Base-by-base conservation (phyloP, 2,888 invertebrate species). In the Drosophila nr. perissopoda region DNA sequence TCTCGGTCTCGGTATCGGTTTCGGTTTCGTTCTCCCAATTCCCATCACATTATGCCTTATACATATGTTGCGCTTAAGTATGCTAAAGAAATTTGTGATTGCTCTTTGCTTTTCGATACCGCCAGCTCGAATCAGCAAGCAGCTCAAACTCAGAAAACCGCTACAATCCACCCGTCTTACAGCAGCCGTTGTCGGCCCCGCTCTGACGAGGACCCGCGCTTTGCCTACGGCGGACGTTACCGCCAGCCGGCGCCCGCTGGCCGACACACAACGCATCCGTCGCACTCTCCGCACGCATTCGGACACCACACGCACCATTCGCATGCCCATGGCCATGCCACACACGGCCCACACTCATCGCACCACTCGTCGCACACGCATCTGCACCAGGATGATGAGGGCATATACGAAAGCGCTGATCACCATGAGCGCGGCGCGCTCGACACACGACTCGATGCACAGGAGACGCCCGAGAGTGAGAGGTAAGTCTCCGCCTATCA, bases 401-500 rank as follows among this genome's bases (percentile, higher is more conserved):
- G 97, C 92, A 96, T 97, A 91, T 97, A 97, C 93, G 97, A 97
- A 94, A 97, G 96, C 91, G 97, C 97, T 84, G 96, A 96, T 93
- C 95, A 95, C 92, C 95, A 95, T 92, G 95, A 95, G 91, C 94
- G 95, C 92, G 87, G 88, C 49, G 94, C 94, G 90, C 93, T 94
- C 89, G 96, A 96, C 93, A 95, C 96, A 92, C 88, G 91, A 65
- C 87, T 92, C 62, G 95, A 95, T 69, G 95, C 96, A 70, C 94
- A 96, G 79, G 97, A 97, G 94, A 96, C 96, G 80, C 97, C 97
- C 86, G 97, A 97, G 93, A 97, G 97, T 94, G 97, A 97, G 95
- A 97, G 97, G 97, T 97, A 95, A 94, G 94, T 91, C 62, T 67
- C 64, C 49, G 46, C 33, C 67, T 40, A 49, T 65, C 46, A 57